A percentile compares a stretch with the other conserved stretches of the same genome.
Conservation (phyloP, 2,113 vertebrate genomes). For the Chlorodrepanis virens region DNA sequence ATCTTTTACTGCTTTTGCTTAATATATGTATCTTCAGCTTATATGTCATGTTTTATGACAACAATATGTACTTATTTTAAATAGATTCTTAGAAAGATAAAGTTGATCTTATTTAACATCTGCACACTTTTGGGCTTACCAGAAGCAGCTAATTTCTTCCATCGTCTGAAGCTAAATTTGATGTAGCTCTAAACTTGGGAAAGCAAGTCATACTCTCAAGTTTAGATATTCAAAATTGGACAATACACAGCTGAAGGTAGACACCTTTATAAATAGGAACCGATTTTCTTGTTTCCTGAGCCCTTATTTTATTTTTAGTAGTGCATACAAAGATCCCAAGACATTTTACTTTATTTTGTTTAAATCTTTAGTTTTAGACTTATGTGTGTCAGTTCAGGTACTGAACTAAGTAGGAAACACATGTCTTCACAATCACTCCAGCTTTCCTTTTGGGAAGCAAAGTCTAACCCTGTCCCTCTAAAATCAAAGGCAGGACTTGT, state of each 20-base stretch:
- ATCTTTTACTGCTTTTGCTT: background rate
- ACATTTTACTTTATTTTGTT: background rate
- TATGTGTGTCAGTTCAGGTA: background rate
- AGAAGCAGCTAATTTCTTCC: background rate
- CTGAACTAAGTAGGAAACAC: background rate
- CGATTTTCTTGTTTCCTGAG: background rate
- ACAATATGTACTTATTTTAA: background rate
- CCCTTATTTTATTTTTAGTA: background rate
- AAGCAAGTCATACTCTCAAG: background rate
- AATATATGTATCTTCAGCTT: background rate
- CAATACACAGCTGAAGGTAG: background rate
- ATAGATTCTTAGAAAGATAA: background rate
- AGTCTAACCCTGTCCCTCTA: background rate
- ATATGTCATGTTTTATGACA: background rate
- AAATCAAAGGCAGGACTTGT: background rate
- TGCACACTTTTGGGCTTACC: background rate
- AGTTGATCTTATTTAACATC: background rate
- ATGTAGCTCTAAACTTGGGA: background rate
- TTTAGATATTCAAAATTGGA: background rate
- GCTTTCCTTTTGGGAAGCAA: background rate
- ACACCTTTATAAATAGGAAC: background rate
- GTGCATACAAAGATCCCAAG: accelerated
- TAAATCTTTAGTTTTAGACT: background rate
- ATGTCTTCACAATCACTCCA: background rate
- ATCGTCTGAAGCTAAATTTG: background rate